These are phyloP conservation scores for Neolamprologus devosi DNA, from an alignment of 2,113 vertebrate species.

Conservation along the genomic window DNA sequence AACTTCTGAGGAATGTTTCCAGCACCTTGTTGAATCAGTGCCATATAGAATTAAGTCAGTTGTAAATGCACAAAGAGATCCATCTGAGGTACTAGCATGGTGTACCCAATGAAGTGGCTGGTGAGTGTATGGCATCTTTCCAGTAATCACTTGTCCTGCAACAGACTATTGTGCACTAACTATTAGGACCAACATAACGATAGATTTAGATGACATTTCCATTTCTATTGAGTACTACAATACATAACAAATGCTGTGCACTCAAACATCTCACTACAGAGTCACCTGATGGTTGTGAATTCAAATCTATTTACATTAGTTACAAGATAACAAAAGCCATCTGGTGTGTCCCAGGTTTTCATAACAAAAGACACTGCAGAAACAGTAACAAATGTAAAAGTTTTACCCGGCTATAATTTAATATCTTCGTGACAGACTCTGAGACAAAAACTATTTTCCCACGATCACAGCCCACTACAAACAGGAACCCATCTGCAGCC, in stretches of 20 bases:
- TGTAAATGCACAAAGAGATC: background rate
- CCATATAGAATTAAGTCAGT: background rate
- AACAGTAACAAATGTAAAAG: constrained; percentile 28
- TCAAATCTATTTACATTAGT: background rate
- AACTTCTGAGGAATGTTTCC: background rate
- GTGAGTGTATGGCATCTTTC: background rate
- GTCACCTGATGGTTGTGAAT: background rate
- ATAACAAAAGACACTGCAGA: constrained; percentile 1
- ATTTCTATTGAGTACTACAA: background rate
- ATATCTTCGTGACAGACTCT: constrained; percentile 84
- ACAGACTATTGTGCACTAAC: background rate
- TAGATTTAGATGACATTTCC: background rate
- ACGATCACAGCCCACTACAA: constrained; percentile 88
- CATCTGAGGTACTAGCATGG: background rate
- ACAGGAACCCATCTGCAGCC: constrained; percentile 89
- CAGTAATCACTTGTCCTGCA: background rate
- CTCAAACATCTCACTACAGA: background rate
- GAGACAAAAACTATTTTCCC: constrained; percentile 91
- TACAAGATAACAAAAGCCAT: background rate
- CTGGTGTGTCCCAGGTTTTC: background rate
- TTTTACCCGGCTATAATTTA: constrained; percentile 83
- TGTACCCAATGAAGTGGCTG: background rate
- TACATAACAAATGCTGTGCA: background rate
- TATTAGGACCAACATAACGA: background rate
- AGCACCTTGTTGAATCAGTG: background rate